Conservation (phyloP, 2,113 vertebrate species). For the Alligator sinensis region DNA sequence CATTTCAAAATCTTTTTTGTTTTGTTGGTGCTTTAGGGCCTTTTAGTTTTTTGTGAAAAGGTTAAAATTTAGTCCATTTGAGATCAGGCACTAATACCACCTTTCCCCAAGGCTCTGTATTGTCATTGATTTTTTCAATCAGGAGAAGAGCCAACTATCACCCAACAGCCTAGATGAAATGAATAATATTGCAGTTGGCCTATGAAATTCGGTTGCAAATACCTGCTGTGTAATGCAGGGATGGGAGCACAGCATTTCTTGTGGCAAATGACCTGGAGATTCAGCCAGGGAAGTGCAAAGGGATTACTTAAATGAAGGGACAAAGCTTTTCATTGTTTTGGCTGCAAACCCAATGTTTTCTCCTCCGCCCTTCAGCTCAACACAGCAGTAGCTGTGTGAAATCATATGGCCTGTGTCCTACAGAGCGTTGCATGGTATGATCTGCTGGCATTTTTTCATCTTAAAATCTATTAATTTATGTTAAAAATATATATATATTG, state of each 20-base stretch:
- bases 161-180: constrained; percentile 51
- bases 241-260: background rate
- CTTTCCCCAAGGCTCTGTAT: constrained; percentile 67
- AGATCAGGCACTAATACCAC: constrained; percentile 52
- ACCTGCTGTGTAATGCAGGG: constrained; percentile 9
- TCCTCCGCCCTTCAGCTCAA: background rate
- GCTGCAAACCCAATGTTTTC: background rate
- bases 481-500: background rate
- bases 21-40: constrained; percentile 70
- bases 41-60: constrained; percentile 66
- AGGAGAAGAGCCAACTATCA: background rate
- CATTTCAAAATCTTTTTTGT: constrained; percentile 60
- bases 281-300: constrained; percentile 25
- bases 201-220: constrained; percentile 12
- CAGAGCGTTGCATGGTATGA: background rate
- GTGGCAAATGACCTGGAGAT: background rate
- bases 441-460: background rate
- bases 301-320: background rate
- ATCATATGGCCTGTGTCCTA: background rate
- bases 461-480: background rate
- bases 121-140: constrained; percentile 73
- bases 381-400: background rate
- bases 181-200: background rate
- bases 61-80: constrained; percentile 65
- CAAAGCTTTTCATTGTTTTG: background rate